phyloP scores from a whole-genome alignment of 2,888 invertebrate genomes.

The Caenorhabditis virilis region DNA sequence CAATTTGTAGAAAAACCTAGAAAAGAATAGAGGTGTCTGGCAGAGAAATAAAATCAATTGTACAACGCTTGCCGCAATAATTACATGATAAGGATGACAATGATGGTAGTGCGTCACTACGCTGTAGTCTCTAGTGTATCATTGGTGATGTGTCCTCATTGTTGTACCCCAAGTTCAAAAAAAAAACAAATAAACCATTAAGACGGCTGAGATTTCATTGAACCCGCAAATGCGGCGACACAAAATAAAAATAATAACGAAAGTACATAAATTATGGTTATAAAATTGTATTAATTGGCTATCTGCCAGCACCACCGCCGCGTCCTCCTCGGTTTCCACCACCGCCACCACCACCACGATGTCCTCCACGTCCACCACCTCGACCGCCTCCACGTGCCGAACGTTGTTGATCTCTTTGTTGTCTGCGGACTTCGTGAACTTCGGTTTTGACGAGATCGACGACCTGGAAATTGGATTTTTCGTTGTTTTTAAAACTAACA shows the following conservation, averaged over 20 bases:
- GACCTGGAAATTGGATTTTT: slow-evolving; percentile 49
- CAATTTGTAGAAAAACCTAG: not conserved
- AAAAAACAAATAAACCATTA: slow-evolving; percentile 11
- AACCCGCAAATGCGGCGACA: slow-evolving; percentile 2
- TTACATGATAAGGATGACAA: slow-evolving; percentile 2
- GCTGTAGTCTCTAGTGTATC: no score
- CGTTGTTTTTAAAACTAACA: not conserved
- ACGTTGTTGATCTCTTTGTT: slow-evolving; percentile 61
- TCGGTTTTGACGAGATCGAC: slow-evolving; percentile 68
- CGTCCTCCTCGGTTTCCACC: slow-evolving; percentile 24
- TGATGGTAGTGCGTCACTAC: slow-evolving; percentile 30
- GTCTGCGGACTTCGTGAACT: slow-evolving; percentile 65
- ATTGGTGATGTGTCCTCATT: no score
- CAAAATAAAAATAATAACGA: slow-evolving; percentile 13
- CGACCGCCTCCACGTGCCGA: slow-evolving; percentile 27
- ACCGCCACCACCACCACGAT: slow-evolving; percentile 26
- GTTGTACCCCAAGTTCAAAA: slow-evolving; percentile 1
- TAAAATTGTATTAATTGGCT: slow-evolving; percentile 15
- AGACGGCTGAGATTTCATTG: slow-evolving; percentile 1
- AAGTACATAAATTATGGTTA: not conserved
- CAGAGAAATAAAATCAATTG: not conserved
- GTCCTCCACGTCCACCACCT: slow-evolving; percentile 41
- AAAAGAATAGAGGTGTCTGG: not conserved
- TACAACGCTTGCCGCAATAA: not conserved
- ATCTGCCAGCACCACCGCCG: slow-evolving; percentile 17